Evolutionary conservation across 2,888 invertebrate genomes (phyloP).

Genomic region (Neoitamus cyanurus): DNA sequence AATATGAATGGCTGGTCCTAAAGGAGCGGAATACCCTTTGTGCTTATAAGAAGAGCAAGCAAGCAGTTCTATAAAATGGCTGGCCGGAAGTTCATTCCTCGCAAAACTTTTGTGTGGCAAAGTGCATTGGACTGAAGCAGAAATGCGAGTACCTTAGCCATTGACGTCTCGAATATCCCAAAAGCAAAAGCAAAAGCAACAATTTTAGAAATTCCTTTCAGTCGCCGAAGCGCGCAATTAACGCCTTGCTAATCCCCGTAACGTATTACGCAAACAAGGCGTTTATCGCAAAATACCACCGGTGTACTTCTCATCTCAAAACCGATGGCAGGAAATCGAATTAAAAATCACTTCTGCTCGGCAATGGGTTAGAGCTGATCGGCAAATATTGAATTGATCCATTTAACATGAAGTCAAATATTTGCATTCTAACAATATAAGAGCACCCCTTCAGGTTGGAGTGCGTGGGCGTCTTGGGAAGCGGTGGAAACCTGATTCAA

Average conservation of each 20-base stretch:
- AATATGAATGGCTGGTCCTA: not conserved
- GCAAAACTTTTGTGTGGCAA: not conserved
- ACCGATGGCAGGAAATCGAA: not conserved
- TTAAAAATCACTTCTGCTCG: conserved; percentile 17
- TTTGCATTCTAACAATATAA: conserved; percentile 24
- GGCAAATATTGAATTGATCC: conserved; percentile 32
- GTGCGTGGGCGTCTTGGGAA: conserved; percentile 28
- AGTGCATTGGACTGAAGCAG: conserved; percentile 31
- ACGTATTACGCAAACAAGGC: not conserved
- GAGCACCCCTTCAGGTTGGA: conserved; percentile 28
- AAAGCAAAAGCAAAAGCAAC: not conserved
- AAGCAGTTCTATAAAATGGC: conserved; percentile 1
- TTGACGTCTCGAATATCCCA: not conserved
- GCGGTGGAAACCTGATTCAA: conserved; percentile 28
- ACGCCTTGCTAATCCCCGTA: not conserved
- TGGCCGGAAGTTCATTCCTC: conserved; percentile 36
- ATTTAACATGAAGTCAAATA: conserved; percentile 42
- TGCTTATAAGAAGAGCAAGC: conserved; percentile 4
- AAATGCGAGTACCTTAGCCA: not conserved
- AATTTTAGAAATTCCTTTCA: not conserved
- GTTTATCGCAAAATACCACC: not conserved
- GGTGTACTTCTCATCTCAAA: not conserved
- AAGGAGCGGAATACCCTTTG: conserved; percentile 15
- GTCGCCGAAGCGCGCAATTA: not conserved
- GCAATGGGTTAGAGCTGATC: not conserved